Conservation (phyloP, 2,113 vertebrate species). For the Oncorhynchus clarkii region DNA sequence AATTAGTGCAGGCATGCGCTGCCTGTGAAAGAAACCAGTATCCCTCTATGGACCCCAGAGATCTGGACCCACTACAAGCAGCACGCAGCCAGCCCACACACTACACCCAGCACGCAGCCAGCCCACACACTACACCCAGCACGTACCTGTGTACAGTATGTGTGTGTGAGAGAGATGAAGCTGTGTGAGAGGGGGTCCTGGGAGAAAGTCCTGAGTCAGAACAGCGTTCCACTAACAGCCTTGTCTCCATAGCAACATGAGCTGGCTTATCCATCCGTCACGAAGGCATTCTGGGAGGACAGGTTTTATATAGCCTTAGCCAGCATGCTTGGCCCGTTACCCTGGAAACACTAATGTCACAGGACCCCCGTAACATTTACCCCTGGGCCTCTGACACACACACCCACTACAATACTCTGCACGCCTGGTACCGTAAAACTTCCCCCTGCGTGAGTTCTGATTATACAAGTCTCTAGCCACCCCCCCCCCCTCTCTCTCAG, state of each 20-base stretch:
- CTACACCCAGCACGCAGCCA: background rate
- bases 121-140: too few relatives aligned
- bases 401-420: background rate
- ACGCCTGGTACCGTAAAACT: slow-evolving; percentile 44
- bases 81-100: slow-evolving; percentile 34
- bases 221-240: slow-evolving; percentile 60
- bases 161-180: slow-evolving; percentile 17
- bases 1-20: slow-evolving; percentile 40
- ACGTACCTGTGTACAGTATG: background rate
- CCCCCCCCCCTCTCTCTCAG: background rate
- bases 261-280: slow-evolving; percentile 64
- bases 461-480: background rate
- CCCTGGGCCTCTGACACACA: slow-evolving; percentile 32
- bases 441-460: slow-evolving; percentile 31
- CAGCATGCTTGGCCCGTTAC: slow-evolving; percentile 63
- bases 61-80: slow-evolving; percentile 57
- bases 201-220: slow-evolving; percentile 62
- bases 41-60: slow-evolving; percentile 50
- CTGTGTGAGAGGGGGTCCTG: slow-evolving; percentile 35
- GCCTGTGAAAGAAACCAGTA: slow-evolving; percentile 63
- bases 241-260: slow-evolving; percentile 63
- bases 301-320: slow-evolving; percentile 76
- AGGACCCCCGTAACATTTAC: slow-evolving; percentile 70
- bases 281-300: slow-evolving; percentile 72
- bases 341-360: slow-evolving; percentile 66